Percentiles rank a stretch among this genome's conserved stretches.
These are phyloP conservation scores for Dromius quadrimaculatus DNA, from an alignment of 2,888 invertebrate species.

Conservation along the genomic window DNA sequence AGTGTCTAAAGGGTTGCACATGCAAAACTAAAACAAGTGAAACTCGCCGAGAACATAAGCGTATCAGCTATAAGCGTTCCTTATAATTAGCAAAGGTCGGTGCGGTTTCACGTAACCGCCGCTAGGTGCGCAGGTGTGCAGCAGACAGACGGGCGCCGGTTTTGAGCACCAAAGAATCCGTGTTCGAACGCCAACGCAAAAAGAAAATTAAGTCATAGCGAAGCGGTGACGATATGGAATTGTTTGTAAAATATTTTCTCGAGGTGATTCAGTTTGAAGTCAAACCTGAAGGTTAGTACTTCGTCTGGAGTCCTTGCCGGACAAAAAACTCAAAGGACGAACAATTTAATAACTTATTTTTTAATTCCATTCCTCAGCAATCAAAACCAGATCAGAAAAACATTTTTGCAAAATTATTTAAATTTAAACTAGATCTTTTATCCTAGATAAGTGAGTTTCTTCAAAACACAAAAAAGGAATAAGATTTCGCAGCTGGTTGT, in stretches of 20 bases:
- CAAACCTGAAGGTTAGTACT: too few species aligned
- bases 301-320: too few species aligned
- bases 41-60: slow-evolving; percentile 5
- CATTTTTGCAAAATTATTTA: not conserved
- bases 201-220: too few species aligned
- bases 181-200: slow-evolving; percentile 32
- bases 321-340: too few species aligned
- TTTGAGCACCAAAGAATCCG: slow-evolving; percentile 34
- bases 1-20: too few species aligned
- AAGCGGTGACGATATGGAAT: too few species aligned
- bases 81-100: slow-evolving; percentile 51
- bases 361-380: too few species aligned
- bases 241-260: too few species aligned
- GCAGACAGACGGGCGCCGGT: slow-evolving; percentile 45
- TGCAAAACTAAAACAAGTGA: slow-evolving; percentile 21
- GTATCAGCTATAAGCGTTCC: slow-evolving; percentile 20
- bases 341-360: too few species aligned
- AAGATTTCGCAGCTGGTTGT: slow-evolving; percentile 27
- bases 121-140: slow-evolving; percentile 51
- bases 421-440: slow-evolving; percentile 12
- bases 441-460: slow-evolving; percentile 11
- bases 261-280: too few species aligned
- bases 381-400: slow-evolving; percentile 3
- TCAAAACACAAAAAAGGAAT: slow-evolving; percentile 20
- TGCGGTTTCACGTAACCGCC: slow-evolving; percentile 45